Conservation (phyloP, 2,113 vertebrate genomes). For the Sapajus apella region DNA sequence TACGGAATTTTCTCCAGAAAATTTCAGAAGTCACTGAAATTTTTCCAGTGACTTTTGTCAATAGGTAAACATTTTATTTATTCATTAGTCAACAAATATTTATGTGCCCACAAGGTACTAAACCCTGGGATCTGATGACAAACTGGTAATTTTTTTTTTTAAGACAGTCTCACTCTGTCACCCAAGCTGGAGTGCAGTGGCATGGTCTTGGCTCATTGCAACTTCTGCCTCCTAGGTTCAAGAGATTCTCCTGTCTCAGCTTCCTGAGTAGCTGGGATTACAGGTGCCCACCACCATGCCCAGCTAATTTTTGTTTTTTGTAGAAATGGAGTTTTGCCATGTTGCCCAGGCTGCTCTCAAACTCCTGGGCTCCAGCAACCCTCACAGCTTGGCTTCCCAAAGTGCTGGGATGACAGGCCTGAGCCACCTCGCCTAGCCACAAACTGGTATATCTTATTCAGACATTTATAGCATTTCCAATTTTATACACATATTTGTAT, state of each 20-base stretch:
- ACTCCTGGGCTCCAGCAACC: neutral
- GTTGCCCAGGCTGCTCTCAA: neutral
- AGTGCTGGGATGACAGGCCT: neutral
- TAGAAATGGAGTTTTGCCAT: neutral
- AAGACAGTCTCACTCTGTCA: no score
- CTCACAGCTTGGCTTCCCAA: neutral
- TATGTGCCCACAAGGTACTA: neutral
- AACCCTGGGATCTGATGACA: neutral
- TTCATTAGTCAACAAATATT: neutral
- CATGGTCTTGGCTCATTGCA: no score
- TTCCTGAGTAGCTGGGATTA: no score
- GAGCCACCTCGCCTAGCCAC: neutral
- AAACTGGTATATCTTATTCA: no score
- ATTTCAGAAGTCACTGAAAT: neutral
- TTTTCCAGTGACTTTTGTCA: slow-evolving; percentile 30
- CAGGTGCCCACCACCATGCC: no score
- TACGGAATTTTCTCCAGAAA: neutral
- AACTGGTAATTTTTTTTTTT: neutral
- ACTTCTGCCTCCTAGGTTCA: no score
- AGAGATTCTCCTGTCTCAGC: no score
- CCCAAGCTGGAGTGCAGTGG: no score
- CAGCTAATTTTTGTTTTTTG: neutral
- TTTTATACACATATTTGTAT: no score
- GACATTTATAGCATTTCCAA: no score
- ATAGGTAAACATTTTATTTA: neutral